These are phyloP conservation scores for Sphenopsis melanotis DNA, from an alignment of 2,797 vertebrate species.

Conservation along the genomic window DNA sequence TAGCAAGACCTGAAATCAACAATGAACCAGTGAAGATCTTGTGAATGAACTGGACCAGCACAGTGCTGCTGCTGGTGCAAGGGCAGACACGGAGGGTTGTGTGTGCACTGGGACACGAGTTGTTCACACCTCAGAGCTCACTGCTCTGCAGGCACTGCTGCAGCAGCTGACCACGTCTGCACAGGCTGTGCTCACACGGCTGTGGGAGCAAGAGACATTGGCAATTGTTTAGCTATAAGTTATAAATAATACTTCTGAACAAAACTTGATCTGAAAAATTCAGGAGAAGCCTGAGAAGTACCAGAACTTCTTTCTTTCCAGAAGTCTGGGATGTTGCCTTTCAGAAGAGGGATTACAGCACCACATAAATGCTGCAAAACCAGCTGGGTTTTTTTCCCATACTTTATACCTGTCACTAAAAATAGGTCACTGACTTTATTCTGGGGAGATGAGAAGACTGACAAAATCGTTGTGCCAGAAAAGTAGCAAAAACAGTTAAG, in stretches of 20 bases:
- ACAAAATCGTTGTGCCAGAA: neutral
- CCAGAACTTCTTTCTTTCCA: neutral
- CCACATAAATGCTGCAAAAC: neutral
- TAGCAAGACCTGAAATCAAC: neutral
- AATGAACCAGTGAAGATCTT: neutral
- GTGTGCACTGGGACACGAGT: neutral
- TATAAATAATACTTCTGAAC: neutral
- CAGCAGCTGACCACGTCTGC: neutral
- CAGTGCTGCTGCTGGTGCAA: fast-evolving
- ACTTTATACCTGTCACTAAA: neutral
- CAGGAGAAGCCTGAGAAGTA: neutral
- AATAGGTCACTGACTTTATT: neutral
- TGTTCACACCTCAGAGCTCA: neutral
- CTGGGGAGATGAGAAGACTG: neutral
- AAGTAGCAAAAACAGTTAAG: neutral
- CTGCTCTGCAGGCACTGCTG: neutral
- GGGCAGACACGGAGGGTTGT: neutral
- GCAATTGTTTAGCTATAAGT: neutral
- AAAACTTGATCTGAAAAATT: neutral
- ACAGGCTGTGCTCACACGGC: neutral
- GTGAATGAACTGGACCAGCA: neutral
- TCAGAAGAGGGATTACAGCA: neutral
- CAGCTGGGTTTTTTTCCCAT: neutral
- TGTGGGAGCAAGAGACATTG: neutral
- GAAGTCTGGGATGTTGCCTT: neutral